These are phyloP conservation scores for Invenusta paracnida DNA, from an alignment of 2,888 invertebrate species.

Conservation along the genomic window DNA sequence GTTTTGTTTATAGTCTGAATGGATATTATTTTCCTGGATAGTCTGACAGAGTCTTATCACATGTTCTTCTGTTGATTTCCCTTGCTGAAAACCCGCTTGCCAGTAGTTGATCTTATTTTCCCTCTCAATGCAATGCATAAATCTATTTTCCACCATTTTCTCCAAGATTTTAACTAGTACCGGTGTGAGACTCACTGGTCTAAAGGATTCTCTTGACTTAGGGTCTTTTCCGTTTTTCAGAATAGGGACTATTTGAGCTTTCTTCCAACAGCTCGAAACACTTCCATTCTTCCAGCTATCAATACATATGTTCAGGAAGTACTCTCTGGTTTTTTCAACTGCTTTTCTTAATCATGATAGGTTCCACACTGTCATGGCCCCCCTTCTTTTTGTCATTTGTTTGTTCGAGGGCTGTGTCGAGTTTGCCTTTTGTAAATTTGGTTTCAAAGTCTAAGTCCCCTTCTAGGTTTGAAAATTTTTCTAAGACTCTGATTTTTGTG, in stretches of 20 bases:
- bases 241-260: not conserved
- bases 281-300: not conserved
- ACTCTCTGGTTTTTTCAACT: not conserved
- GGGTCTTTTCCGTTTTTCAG: not conserved
- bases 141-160: not conserved
- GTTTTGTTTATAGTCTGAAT: not conserved
- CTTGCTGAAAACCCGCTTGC: not conserved
- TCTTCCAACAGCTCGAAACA: not conserved
- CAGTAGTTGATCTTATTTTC: not conserved
- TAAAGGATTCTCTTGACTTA: not conserved
- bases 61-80: not conserved
- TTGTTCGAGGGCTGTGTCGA: not conserved
- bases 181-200: slow-evolving; percentile 10
- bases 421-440: not conserved
- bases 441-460: not conserved
- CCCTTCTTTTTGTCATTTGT: not conserved
- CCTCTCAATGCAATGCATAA: not conserved
- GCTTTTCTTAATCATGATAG: not conserved
- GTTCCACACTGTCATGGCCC: slow-evolving; percentile 13
- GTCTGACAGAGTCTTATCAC: not conserved
- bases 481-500: no score
- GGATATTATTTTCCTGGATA: not conserved
- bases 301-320: not conserved
- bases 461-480: not conserved
- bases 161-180: not conserved